Evolutionary conservation across 2,113 vertebrate species (phyloP), one percentile per base, ranked within the genome.

Genomic region (Uropsilus gracilis): DNA sequence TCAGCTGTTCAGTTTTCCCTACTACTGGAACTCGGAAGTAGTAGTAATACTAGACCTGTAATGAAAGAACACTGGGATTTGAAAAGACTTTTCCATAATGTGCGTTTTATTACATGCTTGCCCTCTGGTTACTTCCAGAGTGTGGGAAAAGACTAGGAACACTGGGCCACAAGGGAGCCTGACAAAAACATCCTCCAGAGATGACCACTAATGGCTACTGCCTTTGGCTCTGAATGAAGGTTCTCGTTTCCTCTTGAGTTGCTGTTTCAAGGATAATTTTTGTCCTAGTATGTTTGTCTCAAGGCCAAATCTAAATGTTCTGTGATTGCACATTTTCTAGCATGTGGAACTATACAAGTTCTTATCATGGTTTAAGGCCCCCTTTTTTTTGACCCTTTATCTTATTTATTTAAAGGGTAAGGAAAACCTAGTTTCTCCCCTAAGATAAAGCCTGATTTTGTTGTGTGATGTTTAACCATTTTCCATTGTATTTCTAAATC

Each of bases 131-230:
- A 46, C 72, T 84, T 88, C 34, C 0, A 0, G 85, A 89, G 32
- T 86, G 44, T 97, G 94, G 77, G 92, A 94, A 96, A 96, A 86
- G 92, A 90, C 83, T 44, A 24, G 63, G 66, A 82, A 55, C 53
- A 42, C 26, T 39, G 61, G 77, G 57, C 37, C 78, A 64, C 42
- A 30, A 57, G 88, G 85, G 73, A 88, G 39, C 68, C 48, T 48
- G 57, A 59, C 32, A 37, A 16, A 85, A 50, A 46, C 50, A 8
- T 66, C 53, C 30, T 59, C 85, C 44, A 37, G 30, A 88, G 13
- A 18, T 61, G 17, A 10, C 71, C 24, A 46, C 20, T 32, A 10
- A 24, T 44, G 37, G 34, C 63, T 34, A 0, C 24, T 57, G 77
- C 20, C 50, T 86, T 82, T 39, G 75, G 20, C 26, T 86, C 42